Evolutionary conservation across 2,797 vertebrate species (phyloP).

Genomic region (Melanotaenia pygmaea): DNA sequence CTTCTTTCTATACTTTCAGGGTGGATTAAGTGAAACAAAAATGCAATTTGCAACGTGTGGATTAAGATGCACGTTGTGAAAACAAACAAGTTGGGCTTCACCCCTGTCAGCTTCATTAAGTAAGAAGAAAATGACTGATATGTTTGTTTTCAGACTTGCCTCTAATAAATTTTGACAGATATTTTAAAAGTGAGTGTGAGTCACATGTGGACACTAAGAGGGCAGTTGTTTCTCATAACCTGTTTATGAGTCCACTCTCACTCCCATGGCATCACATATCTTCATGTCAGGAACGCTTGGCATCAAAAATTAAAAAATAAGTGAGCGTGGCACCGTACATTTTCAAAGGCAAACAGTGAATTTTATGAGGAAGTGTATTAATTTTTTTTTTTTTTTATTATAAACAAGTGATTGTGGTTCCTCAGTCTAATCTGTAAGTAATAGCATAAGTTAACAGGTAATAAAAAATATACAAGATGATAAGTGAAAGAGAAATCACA

Average conservation of each 20-base stretch:
- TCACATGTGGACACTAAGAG: slow-evolving; percentile 11
- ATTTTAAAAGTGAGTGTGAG: slow-evolving; percentile 39
- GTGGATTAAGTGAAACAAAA: slow-evolving; percentile 70
- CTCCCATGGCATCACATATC: neutral
- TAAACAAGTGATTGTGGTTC: neutral
- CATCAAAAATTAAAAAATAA: neutral
- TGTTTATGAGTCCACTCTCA: neutral
- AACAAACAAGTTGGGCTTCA: slow-evolving; percentile 56
- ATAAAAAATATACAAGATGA: no score
- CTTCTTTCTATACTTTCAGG: slow-evolving; percentile 62
- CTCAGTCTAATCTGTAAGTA: neutral
- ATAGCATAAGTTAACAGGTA: no score
- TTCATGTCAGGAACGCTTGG: neutral
- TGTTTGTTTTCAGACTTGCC: slow-evolving; percentile 15
- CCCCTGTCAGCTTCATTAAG: slow-evolving; percentile 25
- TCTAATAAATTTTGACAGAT: slow-evolving; percentile 24
- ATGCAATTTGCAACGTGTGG: slow-evolving; percentile 64
- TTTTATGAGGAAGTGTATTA: neutral
- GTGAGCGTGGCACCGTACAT: neutral
- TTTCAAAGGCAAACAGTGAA: neutral
- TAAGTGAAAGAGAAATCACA: neutral
- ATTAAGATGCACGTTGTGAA: slow-evolving; percentile 63
- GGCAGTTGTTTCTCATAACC: neutral
- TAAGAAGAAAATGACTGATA: slow-evolving; percentile 32
- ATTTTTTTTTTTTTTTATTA: neutral